These are phyloP conservation scores for Lacerta viridis DNA, from an alignment of 2,797 vertebrate genomes.

Conservation along the genomic window DNA sequence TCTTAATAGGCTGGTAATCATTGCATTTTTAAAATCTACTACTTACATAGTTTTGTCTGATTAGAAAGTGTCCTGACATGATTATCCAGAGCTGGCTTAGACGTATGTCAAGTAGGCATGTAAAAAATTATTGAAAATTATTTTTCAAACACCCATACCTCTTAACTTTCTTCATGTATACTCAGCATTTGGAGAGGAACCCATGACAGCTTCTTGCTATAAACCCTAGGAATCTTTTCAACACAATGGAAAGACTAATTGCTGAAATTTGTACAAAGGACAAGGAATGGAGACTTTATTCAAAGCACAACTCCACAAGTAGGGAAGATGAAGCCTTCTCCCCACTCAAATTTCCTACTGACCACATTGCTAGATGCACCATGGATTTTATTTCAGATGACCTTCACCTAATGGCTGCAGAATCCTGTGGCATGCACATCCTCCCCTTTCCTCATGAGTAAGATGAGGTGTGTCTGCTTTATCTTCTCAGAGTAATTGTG, in stretches of 20 bases:
- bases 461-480: background rate
- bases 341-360: background rate
- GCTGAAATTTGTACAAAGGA: background rate
- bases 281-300: background rate
- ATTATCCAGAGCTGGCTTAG: background rate
- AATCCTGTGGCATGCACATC: background rate
- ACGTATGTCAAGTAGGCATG: background rate
- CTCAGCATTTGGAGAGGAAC: background rate
- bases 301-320: background rate
- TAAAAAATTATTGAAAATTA: background rate
- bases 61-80: background rate
- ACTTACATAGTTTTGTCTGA: conserved; percentile 27
- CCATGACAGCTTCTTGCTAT: background rate
- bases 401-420: background rate
- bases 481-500: background rate
- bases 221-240: background rate
- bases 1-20: conserved; percentile 98
- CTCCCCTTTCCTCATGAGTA: background rate
- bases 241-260: background rate
- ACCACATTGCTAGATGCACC: background rate
- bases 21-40: conserved; percentile 69
- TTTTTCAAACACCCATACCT: background rate
- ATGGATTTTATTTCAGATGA: background rate
- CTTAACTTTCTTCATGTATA: background rate
- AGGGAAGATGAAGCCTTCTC: background rate